Conservation (phyloP, 2,797 vertebrate genomes). For the Aulostomus chinensis region DNA sequence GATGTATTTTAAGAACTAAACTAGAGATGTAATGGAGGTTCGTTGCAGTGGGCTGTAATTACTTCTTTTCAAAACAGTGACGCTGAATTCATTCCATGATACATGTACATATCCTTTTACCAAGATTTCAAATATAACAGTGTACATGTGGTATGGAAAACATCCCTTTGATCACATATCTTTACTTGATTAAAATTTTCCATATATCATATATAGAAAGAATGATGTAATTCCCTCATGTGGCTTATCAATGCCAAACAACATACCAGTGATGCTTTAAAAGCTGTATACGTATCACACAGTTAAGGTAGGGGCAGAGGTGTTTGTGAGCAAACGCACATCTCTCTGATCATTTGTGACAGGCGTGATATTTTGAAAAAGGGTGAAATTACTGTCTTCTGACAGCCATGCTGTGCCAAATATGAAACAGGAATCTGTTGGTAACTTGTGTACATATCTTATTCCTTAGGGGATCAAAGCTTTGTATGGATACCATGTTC, state of each 20-base stretch:
- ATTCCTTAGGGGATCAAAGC: constrained; percentile 40
- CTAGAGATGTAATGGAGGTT: no score
- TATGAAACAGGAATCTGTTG: constrained; percentile 32
- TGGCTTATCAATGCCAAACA: constrained; percentile 15
- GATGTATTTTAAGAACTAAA: no score
- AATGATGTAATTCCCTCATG: constrained; percentile 17
- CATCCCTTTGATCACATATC: no score
- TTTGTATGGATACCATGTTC: constrained; percentile 38
- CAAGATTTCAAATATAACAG: no score
- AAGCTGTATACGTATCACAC: constrained; percentile 29
- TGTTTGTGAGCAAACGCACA: constrained; percentile 51
- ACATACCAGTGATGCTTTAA: constrained; percentile 15
- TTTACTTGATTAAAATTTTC: no score
- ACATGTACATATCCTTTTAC: no score
- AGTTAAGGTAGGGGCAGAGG: constrained; percentile 41
- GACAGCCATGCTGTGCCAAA: constrained; percentile 54
- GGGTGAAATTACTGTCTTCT: constrained; percentile 49
- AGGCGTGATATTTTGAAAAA: constrained; percentile 67
- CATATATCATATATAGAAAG: no score
- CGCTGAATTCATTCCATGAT: neutral
- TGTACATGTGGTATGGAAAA: no score
- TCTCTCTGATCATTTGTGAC: constrained; percentile 65
- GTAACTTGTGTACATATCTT: constrained; percentile 27
- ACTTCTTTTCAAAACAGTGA: no score
- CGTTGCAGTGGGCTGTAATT: no score